A percentile compares a stretch with the other conserved stretches of the same genome.
phyloP scores from a whole-genome alignment of 2,113 vertebrate genomes.

The Rana temporaria region DNA sequence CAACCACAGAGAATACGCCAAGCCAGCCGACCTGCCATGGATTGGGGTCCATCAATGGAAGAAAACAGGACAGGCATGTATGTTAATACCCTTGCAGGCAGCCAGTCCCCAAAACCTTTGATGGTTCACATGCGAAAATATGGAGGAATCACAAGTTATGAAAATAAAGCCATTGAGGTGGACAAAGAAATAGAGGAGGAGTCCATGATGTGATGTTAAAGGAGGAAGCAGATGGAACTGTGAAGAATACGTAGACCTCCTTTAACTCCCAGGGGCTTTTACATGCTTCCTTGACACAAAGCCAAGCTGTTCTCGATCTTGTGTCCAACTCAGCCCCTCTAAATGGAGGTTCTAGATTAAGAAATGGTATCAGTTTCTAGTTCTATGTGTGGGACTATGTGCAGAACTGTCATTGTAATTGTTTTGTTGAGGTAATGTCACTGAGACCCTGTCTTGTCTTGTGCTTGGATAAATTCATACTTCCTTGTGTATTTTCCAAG shows the following conservation, averaged over 20 bases:
- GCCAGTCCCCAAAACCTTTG: conserved; percentile 79
- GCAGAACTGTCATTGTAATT: conserved; percentile 31
- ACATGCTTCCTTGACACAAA: conserved; percentile 22
- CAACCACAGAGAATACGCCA: conserved; percentile 73
- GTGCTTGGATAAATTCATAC: conserved; percentile 12
- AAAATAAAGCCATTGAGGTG: conserved; percentile 79
- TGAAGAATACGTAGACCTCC: conserved; percentile 37
- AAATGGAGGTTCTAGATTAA: conserved; percentile 18
- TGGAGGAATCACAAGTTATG: conserved; percentile 80
- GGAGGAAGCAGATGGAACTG: neutral
- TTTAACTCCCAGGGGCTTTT: conserved; percentile 28
- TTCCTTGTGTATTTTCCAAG: neutral
- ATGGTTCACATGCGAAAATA: conserved; percentile 84
- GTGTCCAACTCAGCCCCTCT: conserved; percentile 3
- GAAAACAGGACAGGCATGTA: conserved; percentile 80
- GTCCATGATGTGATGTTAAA: conserved; percentile 72
- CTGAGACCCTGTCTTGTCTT: conserved; percentile 26
- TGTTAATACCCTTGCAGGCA: conserved; percentile 73
- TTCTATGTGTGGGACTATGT: conserved; percentile 29
- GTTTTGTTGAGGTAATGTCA: conserved; percentile 39
- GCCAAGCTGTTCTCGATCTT: neutral
- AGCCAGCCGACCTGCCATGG: conserved; percentile 75
- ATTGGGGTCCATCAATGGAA: conserved; percentile 79
- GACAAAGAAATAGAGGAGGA: conserved; percentile 79
- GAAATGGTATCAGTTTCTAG: conserved; percentile 3